Percentiles rank a stretch among this genome's conserved stretches.
phyloP scores from a whole-genome alignment of 2,888 invertebrate species.

The Coelopa pilipes region DNA sequence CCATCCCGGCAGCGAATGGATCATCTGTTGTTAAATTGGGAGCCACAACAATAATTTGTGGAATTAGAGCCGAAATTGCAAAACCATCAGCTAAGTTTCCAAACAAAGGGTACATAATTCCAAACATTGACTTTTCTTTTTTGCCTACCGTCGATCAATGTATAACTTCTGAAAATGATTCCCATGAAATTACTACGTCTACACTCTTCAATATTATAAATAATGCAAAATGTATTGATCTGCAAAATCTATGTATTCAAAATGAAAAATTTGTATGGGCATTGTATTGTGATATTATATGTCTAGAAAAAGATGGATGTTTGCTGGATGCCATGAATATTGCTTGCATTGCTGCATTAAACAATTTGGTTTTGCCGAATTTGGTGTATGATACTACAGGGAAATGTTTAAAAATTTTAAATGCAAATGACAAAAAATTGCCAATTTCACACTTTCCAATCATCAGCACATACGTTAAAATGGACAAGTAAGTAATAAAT shows the following conservation, averaged over 20 bases:
- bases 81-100: neutral
- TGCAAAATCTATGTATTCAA: constrained; percentile 24
- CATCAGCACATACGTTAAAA: constrained; percentile 1
- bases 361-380: neutral
- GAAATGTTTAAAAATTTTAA: neutral
- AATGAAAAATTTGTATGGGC: constrained; percentile 19
- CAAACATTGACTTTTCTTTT: constrained; percentile 23
- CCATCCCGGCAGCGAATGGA: constrained; percentile 10
- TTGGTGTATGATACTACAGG: constrained; percentile 9
- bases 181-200: constrained; percentile 11
- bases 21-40: constrained; percentile 20
- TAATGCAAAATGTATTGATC: neutral
- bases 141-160: neutral
- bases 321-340: constrained; percentile 15
- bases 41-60: constrained; percentile 17
- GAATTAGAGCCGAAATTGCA: constrained; percentile 24
- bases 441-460: neutral
- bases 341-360: constrained; percentile 26
- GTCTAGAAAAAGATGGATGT: constrained; percentile 24
- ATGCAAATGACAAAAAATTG: constrained; percentile 3
- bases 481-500: constrained; percentile 29
- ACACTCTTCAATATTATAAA: constrained; percentile 1
- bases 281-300: constrained; percentile 21
- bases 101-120: constrained; percentile 19
- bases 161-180: neutral